Evolutionary conservation across 2,113 vertebrate species (phyloP).

Genomic region (Gnathonemus echidnorhynchus): DNA sequence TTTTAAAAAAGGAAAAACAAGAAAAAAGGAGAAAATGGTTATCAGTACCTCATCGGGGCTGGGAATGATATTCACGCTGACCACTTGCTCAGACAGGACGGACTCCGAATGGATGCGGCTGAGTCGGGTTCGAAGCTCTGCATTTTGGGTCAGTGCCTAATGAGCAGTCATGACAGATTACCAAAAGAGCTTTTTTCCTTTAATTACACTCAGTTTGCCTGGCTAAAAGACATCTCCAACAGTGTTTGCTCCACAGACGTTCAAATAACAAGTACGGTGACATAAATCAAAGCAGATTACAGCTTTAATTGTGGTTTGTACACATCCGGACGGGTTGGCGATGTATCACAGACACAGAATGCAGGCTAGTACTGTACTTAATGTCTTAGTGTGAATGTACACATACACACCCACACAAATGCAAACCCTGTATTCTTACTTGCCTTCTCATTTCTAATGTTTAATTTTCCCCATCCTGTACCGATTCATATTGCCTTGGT

Average conservation of each 20-base stretch:
- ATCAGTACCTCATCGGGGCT: slow-evolving; percentile 85
- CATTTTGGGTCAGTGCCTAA: slow-evolving; percentile 93
- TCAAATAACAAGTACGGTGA: neutral
- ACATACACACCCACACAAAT: neutral
- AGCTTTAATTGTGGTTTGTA: neutral
- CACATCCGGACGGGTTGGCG: neutral
- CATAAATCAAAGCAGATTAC: neutral
- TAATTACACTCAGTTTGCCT: neutral
- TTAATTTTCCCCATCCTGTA: neutral
- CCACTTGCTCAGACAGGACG: slow-evolving; percentile 89
- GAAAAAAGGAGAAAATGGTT: slow-evolving; percentile 8
- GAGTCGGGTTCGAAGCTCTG: slow-evolving; percentile 89
- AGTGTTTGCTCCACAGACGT: neutral
- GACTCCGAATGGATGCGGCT: slow-evolving; percentile 97
- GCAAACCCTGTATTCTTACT: neutral
- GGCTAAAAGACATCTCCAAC: neutral
- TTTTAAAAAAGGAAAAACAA: neutral
- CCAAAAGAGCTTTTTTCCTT: neutral
- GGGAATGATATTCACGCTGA: slow-evolving; percentile 98
- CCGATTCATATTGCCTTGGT: neutral
- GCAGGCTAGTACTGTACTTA: neutral
- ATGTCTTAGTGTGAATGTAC: neutral
- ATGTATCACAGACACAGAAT: neutral
- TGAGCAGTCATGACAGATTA: neutral
- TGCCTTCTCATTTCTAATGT: neutral